Evolutionary conservation across 2,888 invertebrate genomes (phyloP), one percentile per base, ranked within the genome.

Genomic region (Cantharis rustica): DNA sequence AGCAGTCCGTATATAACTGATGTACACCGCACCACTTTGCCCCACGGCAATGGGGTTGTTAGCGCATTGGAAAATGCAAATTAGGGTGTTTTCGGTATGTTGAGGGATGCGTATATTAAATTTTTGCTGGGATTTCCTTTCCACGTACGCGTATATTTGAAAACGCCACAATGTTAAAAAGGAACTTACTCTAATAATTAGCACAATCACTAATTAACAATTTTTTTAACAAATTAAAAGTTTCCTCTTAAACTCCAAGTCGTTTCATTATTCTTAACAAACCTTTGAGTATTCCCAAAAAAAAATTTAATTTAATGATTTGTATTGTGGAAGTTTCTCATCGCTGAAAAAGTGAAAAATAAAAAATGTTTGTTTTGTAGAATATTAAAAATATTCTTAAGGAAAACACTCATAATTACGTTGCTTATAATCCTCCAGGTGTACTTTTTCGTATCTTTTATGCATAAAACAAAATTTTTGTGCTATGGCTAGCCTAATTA

Each of bases 41-140:
- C 77, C 79, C 75, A 73, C 75, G 75, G 80, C 80, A 73, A 69
- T 73, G 76, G 75, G 77, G 80, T 75, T 79, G 79, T 79, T 79
- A 80, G 79, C 73, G 77, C 78, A 78, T 78, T 78, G 74, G 73
- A 75, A 80, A 80, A 82, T 82, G 82, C 82, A 82, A 82, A 82
- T 82, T 81, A 80, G 81, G 80, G 77, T 75, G 79, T 72, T 73
- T 75, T 75, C 68, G 79, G 71, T 70, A 72, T 73, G 70, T 73
- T 71, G 77, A 75, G 76, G 81, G 80, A 74, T 81, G 81, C 80
- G 80, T 79, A 79, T 80, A 79, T 79, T 81, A 79, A 81, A 80
- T 81, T 80, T 79, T 79, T 78, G 75, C 75, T 73, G 31, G 47
- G 68, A 62, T 71, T 68, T 71, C 63, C 73, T 75, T 70, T 68